phyloP scores from a whole-genome alignment of 2,797 vertebrate species.

The Hemibagrus guttatus region DNA sequence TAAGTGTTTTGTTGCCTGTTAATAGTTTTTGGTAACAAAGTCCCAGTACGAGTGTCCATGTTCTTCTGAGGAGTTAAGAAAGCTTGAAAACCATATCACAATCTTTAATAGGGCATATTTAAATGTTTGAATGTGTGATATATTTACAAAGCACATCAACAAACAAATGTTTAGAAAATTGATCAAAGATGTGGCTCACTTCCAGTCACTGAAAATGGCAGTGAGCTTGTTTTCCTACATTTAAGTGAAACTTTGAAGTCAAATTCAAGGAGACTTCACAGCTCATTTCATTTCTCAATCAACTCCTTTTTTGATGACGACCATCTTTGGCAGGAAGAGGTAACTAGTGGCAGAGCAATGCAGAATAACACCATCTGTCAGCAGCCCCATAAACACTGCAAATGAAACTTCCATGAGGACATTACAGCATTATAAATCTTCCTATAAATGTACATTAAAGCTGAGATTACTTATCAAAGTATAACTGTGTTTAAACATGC shows the following conservation, averaged over 20 bases:
- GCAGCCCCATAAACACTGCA: slow-evolving; percentile 54
- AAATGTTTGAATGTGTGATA: neutral
- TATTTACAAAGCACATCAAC: neutral
- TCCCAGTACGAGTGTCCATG: neutral
- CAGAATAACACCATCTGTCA: slow-evolving; percentile 59
- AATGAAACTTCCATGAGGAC: slow-evolving; percentile 55
- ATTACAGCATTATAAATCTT: slow-evolving; percentile 57
- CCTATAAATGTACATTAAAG: slow-evolving; percentile 57
- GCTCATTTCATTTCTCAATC: slow-evolving; percentile 55
- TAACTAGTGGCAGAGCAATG: slow-evolving; percentile 43
- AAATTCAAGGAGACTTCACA: slow-evolving; percentile 61
- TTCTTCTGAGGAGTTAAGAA: neutral
- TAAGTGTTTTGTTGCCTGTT: neutral
- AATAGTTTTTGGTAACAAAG: neutral
- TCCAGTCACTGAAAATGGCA: slow-evolving; percentile 32
- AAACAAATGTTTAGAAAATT: slow-evolving; percentile 14
- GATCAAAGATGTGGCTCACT: slow-evolving; percentile 53
- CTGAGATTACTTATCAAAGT: slow-evolving; percentile 50
- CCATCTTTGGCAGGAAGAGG: slow-evolving; percentile 47
- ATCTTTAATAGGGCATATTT: neutral
- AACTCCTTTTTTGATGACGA: slow-evolving; percentile 36
- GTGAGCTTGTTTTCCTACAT: slow-evolving; percentile 46
- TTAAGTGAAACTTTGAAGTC: slow-evolving; percentile 55
- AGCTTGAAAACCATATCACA: neutral
- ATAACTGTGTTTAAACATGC: slow-evolving; percentile 29